Evolutionary conservation across 1,140 invertebrate genomes (phyloP).

Genomic region (Melitaea cinxia): DNA sequence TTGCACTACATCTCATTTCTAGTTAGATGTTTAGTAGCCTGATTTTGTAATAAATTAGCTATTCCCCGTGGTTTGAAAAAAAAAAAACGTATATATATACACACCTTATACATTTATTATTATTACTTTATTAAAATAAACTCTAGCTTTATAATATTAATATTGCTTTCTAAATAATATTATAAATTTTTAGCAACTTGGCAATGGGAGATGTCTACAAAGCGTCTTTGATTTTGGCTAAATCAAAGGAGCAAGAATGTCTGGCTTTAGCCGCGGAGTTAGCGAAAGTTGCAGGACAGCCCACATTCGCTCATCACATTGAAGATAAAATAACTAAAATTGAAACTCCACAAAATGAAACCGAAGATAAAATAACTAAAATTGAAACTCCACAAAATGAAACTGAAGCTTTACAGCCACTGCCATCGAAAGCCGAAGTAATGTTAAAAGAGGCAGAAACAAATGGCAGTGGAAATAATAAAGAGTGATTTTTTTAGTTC

Average conservation of each 20-base stretch:
- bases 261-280: slow-evolving; percentile 63
- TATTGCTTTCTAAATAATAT: background rate
- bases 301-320: slow-evolving; percentile 59
- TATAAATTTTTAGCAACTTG: slow-evolving; percentile 53
- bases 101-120: too few species aligned
- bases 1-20: too few species aligned
- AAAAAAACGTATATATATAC: too few species aligned
- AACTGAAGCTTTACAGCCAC: slow-evolving; percentile 43
- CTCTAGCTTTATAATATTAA: background rate
- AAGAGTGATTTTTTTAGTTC: background rate
- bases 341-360: slow-evolving; percentile 18
- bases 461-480: background rate
- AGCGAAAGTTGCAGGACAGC: slow-evolving; percentile 59
- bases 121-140: too few species aligned
- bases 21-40: too few species aligned
- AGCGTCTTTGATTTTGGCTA: slow-evolving; percentile 55
- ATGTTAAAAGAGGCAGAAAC: slow-evolving; percentile 32
- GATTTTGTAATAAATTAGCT: too few species aligned
- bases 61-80: too few species aligned
- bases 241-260: slow-evolving; percentile 47
- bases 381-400: slow-evolving; percentile 27
- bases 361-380: slow-evolving; percentile 45
- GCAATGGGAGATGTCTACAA: slow-evolving; percentile 53
- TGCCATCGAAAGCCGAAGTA: slow-evolving; percentile 55
- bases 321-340: slow-evolving; percentile 45